Conservation (phyloP, 2,797 vertebrate species). For the Lepidocolaptes lacrymiger region DNA sequence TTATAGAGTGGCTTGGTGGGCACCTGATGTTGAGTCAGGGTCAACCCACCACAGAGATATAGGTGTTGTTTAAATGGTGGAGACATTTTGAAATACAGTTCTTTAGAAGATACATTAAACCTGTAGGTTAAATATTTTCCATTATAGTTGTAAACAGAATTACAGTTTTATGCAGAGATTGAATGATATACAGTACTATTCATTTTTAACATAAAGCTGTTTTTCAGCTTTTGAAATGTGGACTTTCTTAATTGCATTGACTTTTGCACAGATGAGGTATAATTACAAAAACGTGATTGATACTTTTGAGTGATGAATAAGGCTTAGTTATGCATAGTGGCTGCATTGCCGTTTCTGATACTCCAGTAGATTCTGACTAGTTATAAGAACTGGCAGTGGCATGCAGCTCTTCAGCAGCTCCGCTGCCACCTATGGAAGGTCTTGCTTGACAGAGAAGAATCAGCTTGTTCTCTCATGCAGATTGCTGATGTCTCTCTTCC, state of each 20-base stretch:
- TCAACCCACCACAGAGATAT: not conserved
- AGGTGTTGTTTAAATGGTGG: not conserved
- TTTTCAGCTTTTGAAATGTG: not conserved
- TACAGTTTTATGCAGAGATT: not conserved
- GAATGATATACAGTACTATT: accelerated
- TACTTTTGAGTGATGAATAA: not conserved
- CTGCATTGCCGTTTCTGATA: not conserved
- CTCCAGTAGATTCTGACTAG: not conserved
- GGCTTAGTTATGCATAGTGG: not conserved
- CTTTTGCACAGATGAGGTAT: not conserved
- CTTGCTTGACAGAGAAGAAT: not conserved
- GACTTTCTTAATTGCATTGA: not conserved
- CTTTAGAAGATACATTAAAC: not conserved
- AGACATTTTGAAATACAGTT: not conserved
- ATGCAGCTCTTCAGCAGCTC: not conserved
- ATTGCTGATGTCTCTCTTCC: not conserved
- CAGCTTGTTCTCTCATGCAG: not conserved
- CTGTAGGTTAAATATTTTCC: not conserved
- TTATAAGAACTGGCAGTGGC: not conserved
- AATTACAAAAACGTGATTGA: not conserved
- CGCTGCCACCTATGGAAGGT: not conserved
- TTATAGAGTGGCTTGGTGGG: not conserved
- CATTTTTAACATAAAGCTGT: not conserved
- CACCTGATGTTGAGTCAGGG: not conserved
- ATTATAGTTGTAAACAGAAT: not conserved